phyloP scores from a whole-genome alignment of 2,888 invertebrate genomes.

The Ochropleura leucogaster region DNA sequence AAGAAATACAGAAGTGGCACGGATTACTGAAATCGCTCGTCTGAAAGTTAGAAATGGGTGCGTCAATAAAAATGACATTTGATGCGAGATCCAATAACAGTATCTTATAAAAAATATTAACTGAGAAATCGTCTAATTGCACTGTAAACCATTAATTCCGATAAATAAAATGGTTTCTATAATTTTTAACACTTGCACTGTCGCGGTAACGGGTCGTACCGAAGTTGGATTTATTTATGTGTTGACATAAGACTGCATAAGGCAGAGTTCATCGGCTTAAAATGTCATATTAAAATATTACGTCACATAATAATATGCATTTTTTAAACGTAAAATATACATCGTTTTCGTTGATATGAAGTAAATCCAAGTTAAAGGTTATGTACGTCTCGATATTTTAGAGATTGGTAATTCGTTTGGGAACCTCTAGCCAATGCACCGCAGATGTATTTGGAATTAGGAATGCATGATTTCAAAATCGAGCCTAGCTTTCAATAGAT shows the following conservation, averaged over 20 bases:
- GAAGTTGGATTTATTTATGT: constrained; percentile 40
- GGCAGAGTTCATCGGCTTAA: constrained; percentile 57
- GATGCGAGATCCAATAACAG: constrained; percentile 21
- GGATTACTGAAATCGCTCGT: constrained; percentile 24
- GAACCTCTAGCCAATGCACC: constrained; percentile 45
- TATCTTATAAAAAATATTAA: constrained; percentile 38
- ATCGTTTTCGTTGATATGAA: constrained; percentile 46
- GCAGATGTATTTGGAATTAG: constrained; percentile 62
- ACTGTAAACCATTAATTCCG: constrained; percentile 32
- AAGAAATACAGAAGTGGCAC: constrained; percentile 23
- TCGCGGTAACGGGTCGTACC: constrained; percentile 1
- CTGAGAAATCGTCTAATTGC: constrained; percentile 32
- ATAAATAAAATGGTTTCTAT: constrained; percentile 31
- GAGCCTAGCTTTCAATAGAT: constrained; percentile 53
- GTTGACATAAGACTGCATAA: constrained; percentile 51
- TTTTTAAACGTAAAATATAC: constrained; percentile 52
- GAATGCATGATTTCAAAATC: constrained; percentile 61
- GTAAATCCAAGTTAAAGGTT: constrained; percentile 60
- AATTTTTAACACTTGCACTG: constrained; percentile 30
- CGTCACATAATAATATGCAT: constrained; percentile 42
- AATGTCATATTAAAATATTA: constrained; percentile 48
- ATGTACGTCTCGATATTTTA: constrained; percentile 60
- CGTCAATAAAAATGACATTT: constrained; percentile 42
- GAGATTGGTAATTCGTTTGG: constrained; percentile 56
- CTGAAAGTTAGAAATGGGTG: constrained; percentile 13